Evolutionary conservation across 2,113 vertebrate species (phyloP).

Genomic region (Microcebus griseorufus): DNA sequence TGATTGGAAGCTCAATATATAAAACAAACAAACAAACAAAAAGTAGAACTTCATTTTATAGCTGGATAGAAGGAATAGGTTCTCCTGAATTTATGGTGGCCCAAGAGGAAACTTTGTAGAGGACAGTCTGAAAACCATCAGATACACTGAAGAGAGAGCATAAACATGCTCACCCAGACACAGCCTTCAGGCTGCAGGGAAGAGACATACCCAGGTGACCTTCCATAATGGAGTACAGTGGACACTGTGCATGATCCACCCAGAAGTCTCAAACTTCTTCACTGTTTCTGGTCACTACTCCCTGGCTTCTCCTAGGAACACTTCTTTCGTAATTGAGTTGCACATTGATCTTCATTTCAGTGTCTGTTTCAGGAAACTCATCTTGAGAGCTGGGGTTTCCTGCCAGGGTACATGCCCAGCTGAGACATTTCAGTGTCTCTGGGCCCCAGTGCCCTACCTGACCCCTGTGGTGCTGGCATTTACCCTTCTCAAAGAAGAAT

Average conservation of each 20-base stretch:
- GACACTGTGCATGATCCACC: neutral
- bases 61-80: neutral
- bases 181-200: neutral
- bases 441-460: neutral
- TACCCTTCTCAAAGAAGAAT: neutral
- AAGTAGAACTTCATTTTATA: neutral
- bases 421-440: neutral
- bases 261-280: neutral
- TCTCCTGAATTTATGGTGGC: neutral
- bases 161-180: neutral
- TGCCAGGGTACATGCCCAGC: neutral
- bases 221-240: neutral
- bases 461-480: neutral
- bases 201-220: neutral
- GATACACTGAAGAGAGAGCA: neutral
- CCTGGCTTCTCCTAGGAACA: neutral
- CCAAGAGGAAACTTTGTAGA: neutral
- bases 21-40: neutral
- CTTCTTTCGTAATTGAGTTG: neutral
- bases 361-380: conserved; percentile 3
- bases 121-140: neutral
- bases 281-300: neutral
- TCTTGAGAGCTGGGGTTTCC: neutral
- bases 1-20: neutral
- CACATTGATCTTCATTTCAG: neutral